These are phyloP conservation scores for Sebastes taczanowskii DNA, from an alignment of 2,797 vertebrate genomes.

Conservation along the genomic window DNA sequence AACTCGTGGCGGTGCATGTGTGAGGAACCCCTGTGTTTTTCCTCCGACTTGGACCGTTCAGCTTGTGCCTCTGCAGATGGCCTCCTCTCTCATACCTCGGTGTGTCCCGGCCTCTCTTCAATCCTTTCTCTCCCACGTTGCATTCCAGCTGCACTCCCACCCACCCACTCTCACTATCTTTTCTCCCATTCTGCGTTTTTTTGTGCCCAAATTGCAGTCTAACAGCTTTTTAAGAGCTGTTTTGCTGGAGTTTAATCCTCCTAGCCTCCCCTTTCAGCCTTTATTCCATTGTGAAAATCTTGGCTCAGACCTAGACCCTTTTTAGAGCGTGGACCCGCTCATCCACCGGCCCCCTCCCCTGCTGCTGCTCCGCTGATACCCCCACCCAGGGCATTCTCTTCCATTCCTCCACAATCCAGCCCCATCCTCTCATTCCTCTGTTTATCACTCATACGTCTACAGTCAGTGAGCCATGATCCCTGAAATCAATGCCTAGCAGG, in stretches of 20 bases:
- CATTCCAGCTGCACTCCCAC: constrained; percentile 66
- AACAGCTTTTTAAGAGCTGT: constrained; percentile 88
- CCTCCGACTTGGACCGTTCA: constrained; percentile 25
- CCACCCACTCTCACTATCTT: constrained; percentile 59
- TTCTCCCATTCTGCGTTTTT: constrained; percentile 65
- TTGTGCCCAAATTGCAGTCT: constrained; percentile 83
- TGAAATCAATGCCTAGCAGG: constrained; percentile 72
- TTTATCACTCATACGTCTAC: constrained; percentile 56
- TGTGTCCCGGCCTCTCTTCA: constrained; percentile 23
- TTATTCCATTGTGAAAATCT: constrained; percentile 84
- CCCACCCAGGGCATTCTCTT: constrained; percentile 52
- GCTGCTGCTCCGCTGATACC: constrained; percentile 44
- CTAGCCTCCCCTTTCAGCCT: constrained; percentile 79
- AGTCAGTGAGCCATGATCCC: constrained; percentile 69
- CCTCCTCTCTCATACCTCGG: constrained; percentile 31
- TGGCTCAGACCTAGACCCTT: constrained; percentile 77
- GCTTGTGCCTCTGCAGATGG: constrained; percentile 47
- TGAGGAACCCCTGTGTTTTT: constrained; percentile 46
- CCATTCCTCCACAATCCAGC: constrained; percentile 51
- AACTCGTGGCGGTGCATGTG: constrained; percentile 35
- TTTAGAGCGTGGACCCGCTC: constrained; percentile 69
- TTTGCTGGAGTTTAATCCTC: constrained; percentile 85
- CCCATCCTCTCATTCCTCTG: constrained; percentile 58
- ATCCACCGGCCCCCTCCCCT: constrained; percentile 34
- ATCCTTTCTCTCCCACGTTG: constrained; percentile 51